Evolutionary conservation across 2,113 vertebrate genomes (phyloP).

Genomic region (Neomonachus schauinslandi): DNA sequence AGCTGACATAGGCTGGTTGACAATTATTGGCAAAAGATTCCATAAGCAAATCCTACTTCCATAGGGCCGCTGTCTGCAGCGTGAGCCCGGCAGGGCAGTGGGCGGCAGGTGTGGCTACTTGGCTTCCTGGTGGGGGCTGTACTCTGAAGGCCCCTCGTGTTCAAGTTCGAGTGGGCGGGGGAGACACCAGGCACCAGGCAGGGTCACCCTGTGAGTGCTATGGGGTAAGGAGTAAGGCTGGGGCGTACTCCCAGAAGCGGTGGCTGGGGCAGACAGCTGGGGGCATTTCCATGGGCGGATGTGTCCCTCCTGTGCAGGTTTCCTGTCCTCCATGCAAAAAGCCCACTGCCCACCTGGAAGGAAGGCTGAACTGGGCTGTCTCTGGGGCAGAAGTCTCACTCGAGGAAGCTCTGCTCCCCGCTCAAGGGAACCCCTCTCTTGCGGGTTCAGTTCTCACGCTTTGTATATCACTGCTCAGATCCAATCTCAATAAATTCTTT

Average conservation of each 20-base stretch:
- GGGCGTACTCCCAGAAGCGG: not conserved
- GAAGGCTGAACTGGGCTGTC: not conserved
- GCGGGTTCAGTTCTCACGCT: not conserved
- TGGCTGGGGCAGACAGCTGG: not conserved
- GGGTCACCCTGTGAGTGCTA: not conserved
- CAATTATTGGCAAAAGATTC: not conserved
- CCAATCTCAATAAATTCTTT: not conserved
- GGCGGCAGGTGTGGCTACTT: not conserved
- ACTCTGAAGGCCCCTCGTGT: not conserved
- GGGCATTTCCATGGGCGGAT: not conserved
- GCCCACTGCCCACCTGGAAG: not conserved
- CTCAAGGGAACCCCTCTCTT: not conserved
- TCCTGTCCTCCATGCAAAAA: not conserved
- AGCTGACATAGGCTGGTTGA: not conserved
- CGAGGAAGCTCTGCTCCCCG: not conserved
- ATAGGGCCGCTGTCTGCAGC: rapidly evolving
- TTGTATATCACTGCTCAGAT: not conserved
- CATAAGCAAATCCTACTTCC: not conserved
- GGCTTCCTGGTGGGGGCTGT: not conserved
- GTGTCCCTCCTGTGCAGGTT: not conserved
- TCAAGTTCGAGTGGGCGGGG: no score
- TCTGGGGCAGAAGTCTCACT: not conserved
- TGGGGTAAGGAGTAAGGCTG: no score
- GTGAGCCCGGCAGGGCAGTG: not conserved
- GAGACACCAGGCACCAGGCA: not conserved